Evolutionary conservation across 2,797 vertebrate species (phyloP), one percentile per base, ranked within the genome.

Genomic region (Chelon auratus): DNA sequence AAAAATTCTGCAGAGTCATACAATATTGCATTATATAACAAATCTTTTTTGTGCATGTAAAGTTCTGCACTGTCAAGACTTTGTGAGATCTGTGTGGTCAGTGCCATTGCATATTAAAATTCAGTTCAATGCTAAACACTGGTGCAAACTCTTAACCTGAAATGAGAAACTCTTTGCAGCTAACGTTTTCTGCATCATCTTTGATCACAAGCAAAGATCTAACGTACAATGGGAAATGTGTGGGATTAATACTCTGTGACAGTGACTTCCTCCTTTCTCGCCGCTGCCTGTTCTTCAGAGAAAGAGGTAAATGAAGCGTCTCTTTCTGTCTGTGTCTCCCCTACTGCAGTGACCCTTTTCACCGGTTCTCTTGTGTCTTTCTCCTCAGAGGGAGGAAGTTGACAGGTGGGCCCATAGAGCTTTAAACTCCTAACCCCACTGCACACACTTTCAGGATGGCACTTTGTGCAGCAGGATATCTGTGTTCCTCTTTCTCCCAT

Each of bases 351-450:
- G 48, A 78, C 59, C 75, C 60, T 52, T 66, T 79, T 62, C 22
- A 62, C 30, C 43, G 9, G 22, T 7, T 51, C 61, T 67, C 20
- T 22, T 13, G 48, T 20, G 54, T 50, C 42, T 74, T 54, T 36
- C 5, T 63, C n/a, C 55, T 65, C 52, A 51, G 57, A 5, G 20
- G 55, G 43, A 62, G 52, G 18, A 39, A 56, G 26, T 50, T 53
- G 47, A 58, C 72, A 45, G 75, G 42, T 75, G 72, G 68, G 59
- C n/a, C 64, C 37, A 36, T 20, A 54, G 67, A 81, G 75, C 58
- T 68, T 77, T 70, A 68, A 72, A 72, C 63, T 68, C 48, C 39
- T 40, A 48, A 58, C 52, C 48, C 65, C 43, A 55, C 42, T 48
- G 33, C 39, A 56, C 15, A 57, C 57, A 18, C 57, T 62, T 24